Evolutionary conservation across 2,113 vertebrate species (phyloP).

Genomic region (Mastomys coucha): DNA sequence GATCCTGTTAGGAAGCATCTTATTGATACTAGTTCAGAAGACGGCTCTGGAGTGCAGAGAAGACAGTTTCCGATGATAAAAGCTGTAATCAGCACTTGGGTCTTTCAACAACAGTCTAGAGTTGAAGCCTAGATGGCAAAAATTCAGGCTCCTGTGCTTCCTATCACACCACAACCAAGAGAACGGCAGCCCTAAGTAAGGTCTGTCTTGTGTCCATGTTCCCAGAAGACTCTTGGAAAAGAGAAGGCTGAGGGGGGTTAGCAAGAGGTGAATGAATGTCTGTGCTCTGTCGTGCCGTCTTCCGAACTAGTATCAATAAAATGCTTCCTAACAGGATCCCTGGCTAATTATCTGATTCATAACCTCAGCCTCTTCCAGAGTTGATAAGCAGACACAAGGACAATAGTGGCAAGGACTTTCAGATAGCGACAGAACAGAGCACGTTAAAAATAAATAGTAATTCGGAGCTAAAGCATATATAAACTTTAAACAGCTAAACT

Average conservation of each 20-base stretch:
- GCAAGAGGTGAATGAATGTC: background rate
- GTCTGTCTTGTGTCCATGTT: background rate
- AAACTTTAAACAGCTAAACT: background rate
- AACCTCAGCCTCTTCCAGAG: background rate
- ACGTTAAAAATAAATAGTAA: background rate
- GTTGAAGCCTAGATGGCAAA: conserved; percentile 14
- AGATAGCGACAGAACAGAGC: background rate
- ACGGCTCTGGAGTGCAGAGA: conserved; percentile 23
- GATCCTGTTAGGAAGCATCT: conserved; percentile 59
- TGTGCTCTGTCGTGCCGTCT: background rate
- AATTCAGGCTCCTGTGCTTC: conserved; percentile 47
- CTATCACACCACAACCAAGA: background rate
- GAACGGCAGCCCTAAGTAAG: background rate
- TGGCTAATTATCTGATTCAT: conserved; percentile 11
- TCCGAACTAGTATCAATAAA: too few relatives aligned
- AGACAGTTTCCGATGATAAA: conserved; percentile 53
- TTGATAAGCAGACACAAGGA: background rate
- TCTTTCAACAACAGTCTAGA: conserved; percentile 45
- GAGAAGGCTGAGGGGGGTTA: background rate
- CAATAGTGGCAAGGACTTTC: background rate
- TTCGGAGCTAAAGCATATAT: background rate
- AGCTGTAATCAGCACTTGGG: conserved; percentile 61
- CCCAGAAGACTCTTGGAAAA: background rate
- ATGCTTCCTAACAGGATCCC: too few relatives aligned
- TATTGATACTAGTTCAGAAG: conserved; percentile 69